Base-by-base conservation (phyloP, 2,113 vertebrate species). In the Sapayoa aenigma region DNA sequence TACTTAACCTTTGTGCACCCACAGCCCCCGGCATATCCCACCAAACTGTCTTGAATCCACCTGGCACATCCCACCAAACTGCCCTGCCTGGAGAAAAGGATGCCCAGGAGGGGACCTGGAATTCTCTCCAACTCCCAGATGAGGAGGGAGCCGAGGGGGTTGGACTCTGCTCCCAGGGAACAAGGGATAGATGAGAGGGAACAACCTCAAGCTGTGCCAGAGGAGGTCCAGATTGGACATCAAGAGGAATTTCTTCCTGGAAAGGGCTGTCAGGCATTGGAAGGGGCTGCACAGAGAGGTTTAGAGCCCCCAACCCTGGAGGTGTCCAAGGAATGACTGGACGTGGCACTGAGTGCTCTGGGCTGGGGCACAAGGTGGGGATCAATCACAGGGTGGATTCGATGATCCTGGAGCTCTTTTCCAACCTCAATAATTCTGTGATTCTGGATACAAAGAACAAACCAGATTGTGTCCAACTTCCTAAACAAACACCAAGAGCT, bases 221-320 rank as follows among this genome's bases (percentile, higher is more conserved):
- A 19, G 23, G 4, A 53, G 33, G 23, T 0, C 13, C n/a, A 47
- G 25, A 4, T 1, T 3, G 42, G 31, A 19, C 18, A 50, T 0
- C 18, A 74, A 44, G 0, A 74, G 53, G 28, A 89, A 39, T 82
- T 75, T 18, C 6, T 0, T 0, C 23, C 11, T 27, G 25, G 49
- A 35, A 25, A 25, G 20, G 7, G 7, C 24, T 19, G 6, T n/a
- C 47, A n/a, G 53, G 18, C 31, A 1, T 6, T 41, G 49, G 41
- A 1, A 79, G 14, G 49, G 11, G 30, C 49, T 56, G 58, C 56
- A 30, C 68, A 59, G 33, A 22, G 46, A 28, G 23, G 28, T 11
- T 1, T 67, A 69, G 15, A 67, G 33, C 30, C 0, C 23, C 52
- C 59, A 59, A 1, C 50, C 27, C 44, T 33, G 37, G 8, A 33